Base-by-base conservation (phyloP, 2,113 vertebrate species). In the Oncorhynchus clarkii region DNA sequence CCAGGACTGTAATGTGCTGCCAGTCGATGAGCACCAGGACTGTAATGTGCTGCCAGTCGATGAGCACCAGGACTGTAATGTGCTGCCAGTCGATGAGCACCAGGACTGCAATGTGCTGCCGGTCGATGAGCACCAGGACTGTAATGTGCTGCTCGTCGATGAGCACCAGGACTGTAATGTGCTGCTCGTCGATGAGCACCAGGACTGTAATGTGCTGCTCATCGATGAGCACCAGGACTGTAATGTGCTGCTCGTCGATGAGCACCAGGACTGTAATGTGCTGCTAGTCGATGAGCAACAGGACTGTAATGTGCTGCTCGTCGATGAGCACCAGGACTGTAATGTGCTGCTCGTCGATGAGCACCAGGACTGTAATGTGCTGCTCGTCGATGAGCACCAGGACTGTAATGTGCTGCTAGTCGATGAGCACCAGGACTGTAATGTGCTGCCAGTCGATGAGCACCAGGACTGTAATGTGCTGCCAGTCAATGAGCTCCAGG, bases 91-190 rank as follows among this genome's bases (percentile, higher is more conserved):
- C 90, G 88, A 89, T 92, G 85, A 91, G 89, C 83, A 85, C 82
- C 79, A 86, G 89, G 88, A 87, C 90, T 91, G 83, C 76, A 34
- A 34, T 34, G 31, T 0, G 31, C 6, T 91, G 84, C 87, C 85
- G 89, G 89, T 92, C 90, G 89, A 89, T 92, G 85, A 91, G 89
- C 83, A 85, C 82, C 79, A 86, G 89, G 88, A 87, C 90, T 91
- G 83, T 78, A 34, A 34, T 34, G 31, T 0, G 31, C 31, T 91
- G 85, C 87, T 85, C 89, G 89, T 92, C 90, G 88, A 89, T 92
- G 85, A 91, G 89, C 83, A 85, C 82, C 79, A 86, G 88, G 88
- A 87, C 90, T 90, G 83, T 78, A 91, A 93, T 92, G 89, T 0
- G 31, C 31, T 91, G 85, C 87, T 85, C 89, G 89, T 92, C 90